A percentile compares a stretch with the other conserved stretches of the same genome.
phyloP scores from a whole-genome alignment of 1,140 invertebrate genomes.

The Heterodera schachtii region DNA sequence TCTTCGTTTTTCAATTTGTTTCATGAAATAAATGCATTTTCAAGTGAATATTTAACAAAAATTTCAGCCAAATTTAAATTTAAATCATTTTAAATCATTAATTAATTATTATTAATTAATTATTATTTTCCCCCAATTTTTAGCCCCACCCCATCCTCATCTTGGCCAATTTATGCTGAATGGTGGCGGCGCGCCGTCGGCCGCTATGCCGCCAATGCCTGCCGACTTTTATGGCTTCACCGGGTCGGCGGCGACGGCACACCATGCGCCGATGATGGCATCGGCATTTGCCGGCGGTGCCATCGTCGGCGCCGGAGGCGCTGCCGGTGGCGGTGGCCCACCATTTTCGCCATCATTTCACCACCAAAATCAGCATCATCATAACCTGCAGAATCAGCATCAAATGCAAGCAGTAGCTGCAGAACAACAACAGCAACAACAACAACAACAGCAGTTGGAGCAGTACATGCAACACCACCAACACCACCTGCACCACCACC shows the following conservation, averaged over 20 bases:
- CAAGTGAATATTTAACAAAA: too few species aligned
- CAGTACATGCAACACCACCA: constrained; percentile 23
- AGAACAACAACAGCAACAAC: too few species aligned
- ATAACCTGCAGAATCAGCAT: neutral
- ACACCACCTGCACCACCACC: too few species aligned
- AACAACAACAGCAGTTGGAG: too few species aligned
- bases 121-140: neutral
- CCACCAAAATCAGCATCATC: neutral
- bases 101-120: too few species aligned
- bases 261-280: neutral
- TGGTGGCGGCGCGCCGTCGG: neutral
- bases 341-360: too few species aligned
- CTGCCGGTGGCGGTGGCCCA: neutral
- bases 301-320: too few species aligned
- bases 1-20: too few species aligned
- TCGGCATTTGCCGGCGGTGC: too few species aligned
- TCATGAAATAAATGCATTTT: too few species aligned
- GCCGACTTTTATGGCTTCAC: constrained; percentile 3
- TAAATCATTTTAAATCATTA: too few species aligned
- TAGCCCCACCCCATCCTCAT: constrained; percentile 13
- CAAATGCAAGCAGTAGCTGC: neutral
- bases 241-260: neutral
- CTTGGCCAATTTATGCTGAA: neutral
- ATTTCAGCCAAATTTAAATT: too few species aligned
- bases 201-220: neutral